Base-by-base conservation (phyloP, 2,113 vertebrate species). In the Jaculus jaculus region DNA sequence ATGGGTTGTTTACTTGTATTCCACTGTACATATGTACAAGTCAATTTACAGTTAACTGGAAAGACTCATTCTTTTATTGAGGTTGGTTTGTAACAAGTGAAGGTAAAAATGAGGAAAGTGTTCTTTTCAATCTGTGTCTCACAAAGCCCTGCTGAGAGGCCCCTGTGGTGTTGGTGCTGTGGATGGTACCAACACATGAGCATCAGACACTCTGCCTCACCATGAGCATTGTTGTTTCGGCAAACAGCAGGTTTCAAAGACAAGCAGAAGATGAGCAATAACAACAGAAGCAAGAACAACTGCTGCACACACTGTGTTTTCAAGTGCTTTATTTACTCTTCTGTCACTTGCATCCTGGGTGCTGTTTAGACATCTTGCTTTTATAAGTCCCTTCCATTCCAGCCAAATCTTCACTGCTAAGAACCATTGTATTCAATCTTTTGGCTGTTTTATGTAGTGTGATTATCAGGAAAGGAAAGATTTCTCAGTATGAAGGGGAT, bases 381-480 rank as follows among this genome's bases (percentile, higher is more conserved):
- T 65, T 51, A 30, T 58, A 77, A 28, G 34, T 47, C 15, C 37
- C 3, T 90, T 90, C 71, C 58, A 63, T 69, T 3, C 4, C 21
- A 85, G 3, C 1, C 24, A 17, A 81, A 7, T 78, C n/a, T 79
- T 58, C 21, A 47, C 39, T 81, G 37, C 24, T 65, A 73, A 63
- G 28, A 34, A 32, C 2, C 9, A 63, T 37, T 42, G 32, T n/a
- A 4, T 3, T 30, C 3, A 32, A 6, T 34, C 32, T 75, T 11
- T 24, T 81, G 34, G 21, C 80, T 90, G 32, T 80, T 83, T 82
- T 30, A 17, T 78, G 12, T 88, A 26, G 61, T 42, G 21, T 65
- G 37, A 26, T 68, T 88, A 73, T 63, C 32, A 68, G 85, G 26
- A 92, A 92, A 81, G 7, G 80, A 9, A 63, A 9, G 89, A 82